Evolutionary conservation across 53 echinoderm and acorn worm genomes (phyloP).

Genomic region (Mesocentrotus franciscanus): DNA sequence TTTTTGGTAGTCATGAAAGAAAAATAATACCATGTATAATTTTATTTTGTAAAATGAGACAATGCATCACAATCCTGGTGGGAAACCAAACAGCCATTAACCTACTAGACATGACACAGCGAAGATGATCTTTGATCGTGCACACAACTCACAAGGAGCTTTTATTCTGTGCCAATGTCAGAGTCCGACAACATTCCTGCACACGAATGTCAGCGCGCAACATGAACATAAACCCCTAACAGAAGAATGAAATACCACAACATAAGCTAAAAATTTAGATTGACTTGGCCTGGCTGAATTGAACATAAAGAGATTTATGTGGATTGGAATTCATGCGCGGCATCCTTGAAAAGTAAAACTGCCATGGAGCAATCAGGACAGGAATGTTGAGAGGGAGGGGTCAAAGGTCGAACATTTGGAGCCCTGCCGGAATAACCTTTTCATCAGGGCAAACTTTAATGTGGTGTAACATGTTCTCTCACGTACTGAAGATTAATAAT

Average conservation of each 20-base stretch:
- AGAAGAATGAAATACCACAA: conserved; percentile 24
- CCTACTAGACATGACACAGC: background rate
- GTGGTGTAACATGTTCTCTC: conserved; percentile 33
- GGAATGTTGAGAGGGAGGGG: conserved; percentile 46
- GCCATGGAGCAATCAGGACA: conserved; percentile 34
- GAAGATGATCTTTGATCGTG: background rate
- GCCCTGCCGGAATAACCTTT: conserved; percentile 21
- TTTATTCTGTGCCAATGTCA: background rate
- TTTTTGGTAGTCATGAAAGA: too few species aligned
- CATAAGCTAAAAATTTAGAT: background rate
- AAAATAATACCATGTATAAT: background rate
- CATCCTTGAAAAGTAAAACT: conserved; percentile 43
- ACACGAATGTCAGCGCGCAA: background rate
- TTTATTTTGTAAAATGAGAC: background rate
- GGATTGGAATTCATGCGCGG: conserved; percentile 42
- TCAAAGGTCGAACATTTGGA: conserved; percentile 47
- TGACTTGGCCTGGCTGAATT: conserved; percentile 16
- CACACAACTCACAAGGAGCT: too few species aligned
- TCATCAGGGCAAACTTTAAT: conserved; percentile 7
- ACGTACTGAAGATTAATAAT: background rate
- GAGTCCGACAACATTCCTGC: background rate
- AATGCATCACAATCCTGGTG: background rate
- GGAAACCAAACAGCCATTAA: background rate
- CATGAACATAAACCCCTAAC: background rate
- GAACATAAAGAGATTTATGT: conserved; percentile 22